These are phyloP conservation scores for Cygnus olor DNA, from an alignment of 2,797 vertebrate genomes.

Conservation along the genomic window DNA sequence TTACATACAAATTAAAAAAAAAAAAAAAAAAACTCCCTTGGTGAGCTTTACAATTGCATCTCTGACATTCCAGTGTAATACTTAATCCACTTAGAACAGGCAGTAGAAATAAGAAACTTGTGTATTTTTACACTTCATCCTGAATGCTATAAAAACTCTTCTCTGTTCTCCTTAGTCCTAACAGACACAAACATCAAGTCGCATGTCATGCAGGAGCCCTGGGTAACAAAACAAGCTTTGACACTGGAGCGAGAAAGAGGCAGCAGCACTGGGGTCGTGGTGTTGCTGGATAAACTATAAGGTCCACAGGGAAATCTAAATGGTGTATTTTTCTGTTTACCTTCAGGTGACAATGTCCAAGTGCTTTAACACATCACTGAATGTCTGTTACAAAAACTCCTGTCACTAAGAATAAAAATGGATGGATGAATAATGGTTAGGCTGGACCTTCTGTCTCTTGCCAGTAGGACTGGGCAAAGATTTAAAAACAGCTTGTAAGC, in stretches of 20 bases:
- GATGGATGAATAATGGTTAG: slow-evolving; percentile 27
- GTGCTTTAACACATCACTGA: slow-evolving; percentile 40
- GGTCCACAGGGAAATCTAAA: slow-evolving; percentile 59
- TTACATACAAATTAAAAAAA: background rate
- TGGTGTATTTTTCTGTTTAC: slow-evolving; percentile 60
- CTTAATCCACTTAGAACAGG: background rate
- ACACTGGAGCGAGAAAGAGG: background rate
- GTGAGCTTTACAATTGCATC: background rate
- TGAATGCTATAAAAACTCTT: background rate
- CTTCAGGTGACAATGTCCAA: slow-evolving; percentile 65
- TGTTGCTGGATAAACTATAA: slow-evolving; percentile 30
- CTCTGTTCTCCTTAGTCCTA: background rate
- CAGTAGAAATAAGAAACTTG: background rate
- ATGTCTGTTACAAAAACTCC: slow-evolving; percentile 29
- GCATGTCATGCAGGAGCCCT: slow-evolving; percentile 4
- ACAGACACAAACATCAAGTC: slow-evolving; percentile 29
- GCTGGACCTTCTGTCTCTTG: slow-evolving; percentile 44
- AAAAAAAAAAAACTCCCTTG: background rate
- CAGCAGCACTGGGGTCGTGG: background rate
- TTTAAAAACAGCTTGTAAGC: slow-evolving; percentile 32
- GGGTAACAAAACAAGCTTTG: slow-evolving; percentile 45
- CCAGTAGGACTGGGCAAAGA: background rate
- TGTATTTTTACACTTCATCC: background rate
- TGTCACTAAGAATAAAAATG: slow-evolving; percentile 53
- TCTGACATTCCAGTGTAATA: background rate